phyloP scores from a whole-genome alignment of 2,797 vertebrate genomes.

The Platalea minor region DNA sequence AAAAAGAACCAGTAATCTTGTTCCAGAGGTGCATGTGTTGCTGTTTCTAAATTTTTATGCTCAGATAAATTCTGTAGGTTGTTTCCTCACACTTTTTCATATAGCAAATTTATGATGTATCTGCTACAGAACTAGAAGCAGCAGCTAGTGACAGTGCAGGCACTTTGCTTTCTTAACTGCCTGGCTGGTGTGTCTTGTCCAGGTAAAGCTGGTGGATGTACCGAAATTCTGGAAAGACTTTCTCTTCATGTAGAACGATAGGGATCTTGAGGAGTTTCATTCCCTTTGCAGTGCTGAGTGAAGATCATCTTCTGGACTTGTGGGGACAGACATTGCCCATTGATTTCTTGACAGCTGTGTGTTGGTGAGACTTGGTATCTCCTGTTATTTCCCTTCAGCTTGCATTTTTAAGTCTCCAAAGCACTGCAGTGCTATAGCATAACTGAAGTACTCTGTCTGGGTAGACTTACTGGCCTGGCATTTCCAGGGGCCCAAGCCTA shows the following conservation, averaged over 20 bases:
- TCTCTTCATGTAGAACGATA: neutral
- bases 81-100: neutral
- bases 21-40: neutral
- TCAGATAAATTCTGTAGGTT: neutral
- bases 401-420: neutral
- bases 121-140: neutral
- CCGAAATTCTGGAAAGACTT: neutral
- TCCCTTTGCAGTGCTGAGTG: neutral
- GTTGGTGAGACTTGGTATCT: neutral
- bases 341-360: neutral
- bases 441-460: neutral
- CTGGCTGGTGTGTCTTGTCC: neutral
- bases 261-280: neutral
- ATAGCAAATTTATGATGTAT: neutral
- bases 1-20: neutral
- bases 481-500: neutral
- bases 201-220: neutral
- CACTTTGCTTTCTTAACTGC: neutral
- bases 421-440: neutral
- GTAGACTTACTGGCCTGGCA: neutral
- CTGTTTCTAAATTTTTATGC: neutral
- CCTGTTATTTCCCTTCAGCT: neutral
- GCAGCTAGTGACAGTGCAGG: neutral
- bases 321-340: neutral
- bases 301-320: neutral